Evolutionary conservation across 2,888 invertebrate species (phyloP), one percentile per base, ranked within the genome.

Genomic region (Pheosia tremula): DNA sequence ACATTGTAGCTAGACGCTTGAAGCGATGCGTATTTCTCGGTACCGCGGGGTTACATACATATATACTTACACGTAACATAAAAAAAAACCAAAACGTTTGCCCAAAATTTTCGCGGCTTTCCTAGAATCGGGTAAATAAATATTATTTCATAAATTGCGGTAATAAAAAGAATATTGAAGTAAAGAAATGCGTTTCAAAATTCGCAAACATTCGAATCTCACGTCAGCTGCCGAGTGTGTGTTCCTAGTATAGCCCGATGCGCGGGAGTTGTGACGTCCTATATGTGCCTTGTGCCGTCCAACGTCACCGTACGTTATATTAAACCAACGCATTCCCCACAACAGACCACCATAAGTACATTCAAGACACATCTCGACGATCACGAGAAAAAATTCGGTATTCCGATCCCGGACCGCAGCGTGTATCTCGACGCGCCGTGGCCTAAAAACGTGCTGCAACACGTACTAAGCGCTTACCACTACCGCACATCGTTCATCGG

Each of bases 401-500:
- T 80, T 36, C 82, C 86, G 2, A 86, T 94, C 59, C 86, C 87
- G 0, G 90, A 93, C 63, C 68, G 87, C 1, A 73, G 77, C 1
- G 64, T 81, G 1, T 90, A 87, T 62, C 63, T 93, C 0, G 88
- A 90, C 71, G 88, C 75, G 0, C 90, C 93, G 0, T 94, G 91
- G 91, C 94, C 94, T 0, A 83, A 86, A 65, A 94, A 94, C 69
- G 93, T 92, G 0, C 71, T 94, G 0, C 93, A 92, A 11, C 92
- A 91, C 61, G 84, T 93, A 0, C 74, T 94, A 0, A 79, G 80
- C 61, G 83, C 87, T 0, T 88, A 91, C 75, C 88, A 93, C 0
- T 92, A 92, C 58, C 60, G 93, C 2, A 89, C 78, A 8, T 88
- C 91, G 9, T 94, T 95, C 73, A 92, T 95, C 8, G 95, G 94